phyloP scores from a whole-genome alignment of 2,888 invertebrate genomes.

The Escarpia spicata region DNA sequence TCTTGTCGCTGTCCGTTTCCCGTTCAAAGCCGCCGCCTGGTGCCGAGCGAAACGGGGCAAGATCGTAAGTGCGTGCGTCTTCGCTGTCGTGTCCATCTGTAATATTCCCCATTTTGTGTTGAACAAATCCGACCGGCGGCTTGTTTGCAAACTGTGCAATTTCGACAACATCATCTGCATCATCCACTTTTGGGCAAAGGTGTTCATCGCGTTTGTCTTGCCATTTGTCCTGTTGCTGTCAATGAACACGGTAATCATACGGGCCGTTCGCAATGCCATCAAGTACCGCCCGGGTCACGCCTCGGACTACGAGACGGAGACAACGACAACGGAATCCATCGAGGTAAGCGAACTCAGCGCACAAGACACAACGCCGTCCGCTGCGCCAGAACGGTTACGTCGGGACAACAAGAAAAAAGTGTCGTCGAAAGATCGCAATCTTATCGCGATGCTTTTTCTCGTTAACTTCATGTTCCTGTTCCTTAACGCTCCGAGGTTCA shows the following conservation, averaged over 20 bases:
- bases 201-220: neutral
- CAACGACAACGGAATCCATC: neutral
- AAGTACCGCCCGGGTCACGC: neutral
- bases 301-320: neutral
- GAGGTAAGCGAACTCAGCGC: neutral
- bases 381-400: neutral
- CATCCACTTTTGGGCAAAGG: neutral
- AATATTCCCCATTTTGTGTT: neutral
- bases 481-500: neutral
- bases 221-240: neutral
- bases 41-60: neutral
- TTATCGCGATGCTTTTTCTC: neutral
- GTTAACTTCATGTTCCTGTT: conserved; percentile 18
- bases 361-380: neutral
- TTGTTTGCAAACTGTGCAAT: conserved; percentile 6
- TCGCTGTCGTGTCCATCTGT: neutral
- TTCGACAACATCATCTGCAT: neutral
- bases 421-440: neutral
- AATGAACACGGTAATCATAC: conserved; percentile 13
- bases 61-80: neutral
- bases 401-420: neutral
- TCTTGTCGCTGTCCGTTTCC: conserved; percentile 7
- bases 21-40: neutral
- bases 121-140: neutral
- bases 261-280: neutral